Evolutionary conservation across 2,797 vertebrate genomes (phyloP).

Genomic region (Semotilus atromaculatus): DNA sequence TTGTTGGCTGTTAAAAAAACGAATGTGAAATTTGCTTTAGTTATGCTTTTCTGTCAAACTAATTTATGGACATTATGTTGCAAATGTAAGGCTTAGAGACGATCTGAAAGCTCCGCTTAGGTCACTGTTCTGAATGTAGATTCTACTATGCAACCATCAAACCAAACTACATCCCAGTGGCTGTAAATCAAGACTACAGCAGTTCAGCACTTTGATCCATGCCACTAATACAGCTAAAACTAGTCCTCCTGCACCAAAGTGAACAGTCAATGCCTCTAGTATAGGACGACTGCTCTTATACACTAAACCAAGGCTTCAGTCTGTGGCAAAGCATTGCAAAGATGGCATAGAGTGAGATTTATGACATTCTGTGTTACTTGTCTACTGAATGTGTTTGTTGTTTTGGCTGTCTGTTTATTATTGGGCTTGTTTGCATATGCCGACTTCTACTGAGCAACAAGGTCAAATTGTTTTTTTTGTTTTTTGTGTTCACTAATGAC

Average conservation of each 20-base stretch:
- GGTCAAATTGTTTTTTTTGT: background rate
- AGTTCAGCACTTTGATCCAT: slow-evolving; percentile 10
- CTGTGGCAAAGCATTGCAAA: slow-evolving; percentile 23
- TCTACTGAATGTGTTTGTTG: slow-evolving; percentile 7
- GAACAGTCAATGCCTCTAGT: slow-evolving; percentile 34
- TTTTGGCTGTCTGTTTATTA: background rate
- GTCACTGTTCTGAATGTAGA: slow-evolving; percentile 43
- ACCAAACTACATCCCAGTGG: slow-evolving; percentile 29
- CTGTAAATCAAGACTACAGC: slow-evolving; percentile 23
- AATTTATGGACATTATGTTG: slow-evolving; percentile 21
- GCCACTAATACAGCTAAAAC: slow-evolving; percentile 17
- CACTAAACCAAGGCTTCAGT: slow-evolving; percentile 17
- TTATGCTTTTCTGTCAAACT: background rate
- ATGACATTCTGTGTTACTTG: background rate
- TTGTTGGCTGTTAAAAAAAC: background rate
- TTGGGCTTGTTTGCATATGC: slow-evolving; percentile 14
- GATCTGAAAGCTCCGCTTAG: background rate
- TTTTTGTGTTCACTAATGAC: background rate
- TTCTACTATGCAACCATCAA: slow-evolving; percentile 52
- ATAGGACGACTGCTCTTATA: background rate
- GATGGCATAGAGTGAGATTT: background rate
- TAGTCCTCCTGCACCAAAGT: slow-evolving; percentile 34
- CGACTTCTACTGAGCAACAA: slow-evolving; percentile 5
- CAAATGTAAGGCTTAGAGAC: background rate
- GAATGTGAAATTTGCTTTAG: slow-evolving; percentile 35